These are phyloP conservation scores for Percopsis omiscomaycus DNA, from an alignment of 2,797 vertebrate species.

Conservation along the genomic window DNA sequence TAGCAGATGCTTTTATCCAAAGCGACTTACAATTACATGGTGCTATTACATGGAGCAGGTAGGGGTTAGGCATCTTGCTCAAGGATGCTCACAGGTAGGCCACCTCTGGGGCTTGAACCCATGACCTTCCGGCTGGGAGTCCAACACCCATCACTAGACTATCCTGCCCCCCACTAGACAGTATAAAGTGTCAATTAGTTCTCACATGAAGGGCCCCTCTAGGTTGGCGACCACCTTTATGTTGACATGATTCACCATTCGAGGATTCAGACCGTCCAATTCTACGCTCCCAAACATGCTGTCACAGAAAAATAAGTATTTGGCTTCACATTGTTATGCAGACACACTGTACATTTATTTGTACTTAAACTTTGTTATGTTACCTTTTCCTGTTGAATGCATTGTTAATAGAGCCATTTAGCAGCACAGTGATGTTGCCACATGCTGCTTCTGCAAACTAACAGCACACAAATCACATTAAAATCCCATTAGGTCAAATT, in stretches of 20 bases:
- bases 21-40: too few species aligned
- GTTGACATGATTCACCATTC: constrained; percentile 74
- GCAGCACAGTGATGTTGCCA: constrained; percentile 79
- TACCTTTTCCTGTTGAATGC: constrained; percentile 79
- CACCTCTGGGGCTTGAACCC: too few species aligned
- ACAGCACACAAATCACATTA: constrained; percentile 1
- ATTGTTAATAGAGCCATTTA: constrained; percentile 76
- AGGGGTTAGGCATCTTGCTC: too few species aligned
- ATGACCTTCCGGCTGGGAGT: too few species aligned
- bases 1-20: too few species aligned
- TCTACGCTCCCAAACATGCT: constrained; percentile 83
- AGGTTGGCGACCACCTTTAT: constrained; percentile 76
- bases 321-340: background rate
- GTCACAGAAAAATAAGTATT: constrained; percentile 6
- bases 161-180: too few species aligned
- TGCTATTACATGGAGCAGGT: too few species aligned
- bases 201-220: constrained; percentile 74
- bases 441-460: constrained; percentile 80
- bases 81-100: too few species aligned
- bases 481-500: background rate
- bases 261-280: constrained; percentile 71
- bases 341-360: background rate
- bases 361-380: background rate
- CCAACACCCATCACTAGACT: too few species aligned
- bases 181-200: background rate